A percentile compares a stretch with the other conserved stretches of the same genome.
Evolutionary conservation across 2,113 vertebrate species (phyloP).

Genomic region (Chascanopsetta lugubris): DNA sequence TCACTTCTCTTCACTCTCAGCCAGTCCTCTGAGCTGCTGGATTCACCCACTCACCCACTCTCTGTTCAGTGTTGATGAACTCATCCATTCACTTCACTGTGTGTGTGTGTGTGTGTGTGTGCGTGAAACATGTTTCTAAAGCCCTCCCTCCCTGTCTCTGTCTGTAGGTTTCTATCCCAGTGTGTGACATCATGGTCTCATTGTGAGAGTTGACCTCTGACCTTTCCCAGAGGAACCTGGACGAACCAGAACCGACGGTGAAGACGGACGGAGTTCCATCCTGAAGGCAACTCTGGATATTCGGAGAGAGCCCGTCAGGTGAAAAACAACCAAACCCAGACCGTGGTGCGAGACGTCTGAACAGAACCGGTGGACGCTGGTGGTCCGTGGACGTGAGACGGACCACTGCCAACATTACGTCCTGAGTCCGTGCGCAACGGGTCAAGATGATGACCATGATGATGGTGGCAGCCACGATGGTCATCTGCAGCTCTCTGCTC

Average conservation of each 20-base stretch:
- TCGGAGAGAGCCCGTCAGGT: not conserved
- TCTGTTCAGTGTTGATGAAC: not conserved
- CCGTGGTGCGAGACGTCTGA: too few relatives aligned
- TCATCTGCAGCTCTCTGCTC: constrained; percentile 74
- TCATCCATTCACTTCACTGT: constrained; percentile 2
- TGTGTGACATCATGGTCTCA: constrained; percentile 36
- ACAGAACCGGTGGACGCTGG: not conserved
- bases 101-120: constrained; percentile 13
- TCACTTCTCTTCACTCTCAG: constrained; percentile 11
- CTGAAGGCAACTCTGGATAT: constrained; percentile 10
- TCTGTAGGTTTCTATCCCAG: constrained; percentile 48
- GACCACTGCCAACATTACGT: not conserved
- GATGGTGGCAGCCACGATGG: constrained; percentile 69
- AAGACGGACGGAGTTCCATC: constrained; percentile 5
- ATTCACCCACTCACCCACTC: not conserved
- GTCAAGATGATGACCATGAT: constrained; percentile 75
- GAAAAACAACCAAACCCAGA: not conserved
- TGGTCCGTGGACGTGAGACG: not conserved
- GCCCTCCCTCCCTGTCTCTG: constrained; percentile 43
- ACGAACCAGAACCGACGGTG: constrained; percentile 10
- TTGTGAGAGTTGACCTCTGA: constrained; percentile 51
- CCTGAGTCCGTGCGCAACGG: not conserved
- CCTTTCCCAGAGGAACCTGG: constrained; percentile 16
- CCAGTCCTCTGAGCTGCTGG: not conserved
- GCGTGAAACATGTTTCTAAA: constrained; percentile 35